Conservation (phyloP, 2,888 invertebrate species). For the Pristionchus mayeri region DNA sequence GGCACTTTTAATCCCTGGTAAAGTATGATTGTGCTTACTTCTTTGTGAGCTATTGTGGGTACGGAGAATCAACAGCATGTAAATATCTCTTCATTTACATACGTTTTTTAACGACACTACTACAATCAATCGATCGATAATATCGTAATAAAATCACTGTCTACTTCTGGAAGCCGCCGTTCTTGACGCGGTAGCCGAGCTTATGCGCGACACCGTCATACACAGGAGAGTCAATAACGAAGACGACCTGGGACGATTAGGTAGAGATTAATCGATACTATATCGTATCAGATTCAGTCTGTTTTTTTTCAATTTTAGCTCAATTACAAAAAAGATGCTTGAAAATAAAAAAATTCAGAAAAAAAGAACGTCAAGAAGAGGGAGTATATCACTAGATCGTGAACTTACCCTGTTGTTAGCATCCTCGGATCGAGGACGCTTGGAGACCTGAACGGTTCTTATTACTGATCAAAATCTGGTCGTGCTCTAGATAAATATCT, state of each 20-base stretch:
- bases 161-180: conserved; percentile 67
- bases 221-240: conserved; percentile 64
- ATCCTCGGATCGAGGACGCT: conserved; percentile 58
- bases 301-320: too few species aligned
- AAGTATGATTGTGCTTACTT: background rate
- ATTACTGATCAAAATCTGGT: background rate
- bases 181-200: conserved; percentile 70
- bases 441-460: conserved; percentile 56
- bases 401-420: conserved; percentile 50
- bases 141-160: background rate
- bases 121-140: conserved; percentile 37
- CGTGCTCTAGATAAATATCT: background rate
- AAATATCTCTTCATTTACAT: conserved; percentile 25
- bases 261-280: background rate
- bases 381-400: too few species aligned
- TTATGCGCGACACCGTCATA: conserved; percentile 72
- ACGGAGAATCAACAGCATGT: too few species aligned
- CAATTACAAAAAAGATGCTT: too few species aligned
- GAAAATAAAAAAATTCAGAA: background rate
- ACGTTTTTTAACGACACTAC: conserved; percentile 38
- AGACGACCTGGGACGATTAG: conserved; percentile 55
- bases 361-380: too few species aligned
- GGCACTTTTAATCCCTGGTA: background rate
- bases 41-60: too few species aligned
- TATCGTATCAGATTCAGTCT: background rate